Conservation (phyloP, 2,888 invertebrate species). For the Abrostola tripartita region DNA sequence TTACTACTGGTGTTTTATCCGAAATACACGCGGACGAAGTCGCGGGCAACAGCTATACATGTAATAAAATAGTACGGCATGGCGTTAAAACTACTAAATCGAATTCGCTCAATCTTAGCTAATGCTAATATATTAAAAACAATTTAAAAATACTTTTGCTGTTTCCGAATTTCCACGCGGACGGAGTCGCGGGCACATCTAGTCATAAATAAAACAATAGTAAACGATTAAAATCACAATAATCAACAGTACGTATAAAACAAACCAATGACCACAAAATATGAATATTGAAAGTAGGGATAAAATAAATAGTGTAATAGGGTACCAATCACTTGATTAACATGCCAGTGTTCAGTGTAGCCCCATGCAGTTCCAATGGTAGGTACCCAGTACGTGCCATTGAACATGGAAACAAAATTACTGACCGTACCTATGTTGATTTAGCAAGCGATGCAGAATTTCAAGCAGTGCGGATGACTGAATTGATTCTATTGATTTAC, state of each 20-base stretch:
- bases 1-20: too few species aligned
- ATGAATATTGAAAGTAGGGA: constrained; percentile 11
- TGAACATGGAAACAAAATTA: constrained; percentile 21
- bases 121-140: too few species aligned
- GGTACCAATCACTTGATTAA: too few species aligned
- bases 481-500: not conserved
- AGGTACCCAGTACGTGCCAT: constrained; percentile 24
- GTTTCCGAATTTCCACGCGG: too few species aligned
- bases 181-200: too few species aligned
- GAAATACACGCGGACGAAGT: too few species aligned
- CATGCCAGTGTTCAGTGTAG: constrained; percentile 4
- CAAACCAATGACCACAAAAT: constrained; percentile 2
- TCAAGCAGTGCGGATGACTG: not conserved
- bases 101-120: too few species aligned
- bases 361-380: not conserved
- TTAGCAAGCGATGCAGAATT: constrained; percentile 11
- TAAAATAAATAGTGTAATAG: constrained; percentile 38
- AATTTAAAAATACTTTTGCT: too few species aligned
- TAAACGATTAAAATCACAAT: constrained; percentile 3
- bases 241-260: constrained; percentile 16
- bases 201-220: too few species aligned
- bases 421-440: constrained; percentile 5
- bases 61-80: too few species aligned
- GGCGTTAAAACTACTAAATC: too few species aligned
- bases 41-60: too few species aligned